A percentile compares a stretch with the other conserved stretches of the same genome.
Conservation (phyloP, 2,113 vertebrate species). For the Falcunculus frontatus region DNA sequence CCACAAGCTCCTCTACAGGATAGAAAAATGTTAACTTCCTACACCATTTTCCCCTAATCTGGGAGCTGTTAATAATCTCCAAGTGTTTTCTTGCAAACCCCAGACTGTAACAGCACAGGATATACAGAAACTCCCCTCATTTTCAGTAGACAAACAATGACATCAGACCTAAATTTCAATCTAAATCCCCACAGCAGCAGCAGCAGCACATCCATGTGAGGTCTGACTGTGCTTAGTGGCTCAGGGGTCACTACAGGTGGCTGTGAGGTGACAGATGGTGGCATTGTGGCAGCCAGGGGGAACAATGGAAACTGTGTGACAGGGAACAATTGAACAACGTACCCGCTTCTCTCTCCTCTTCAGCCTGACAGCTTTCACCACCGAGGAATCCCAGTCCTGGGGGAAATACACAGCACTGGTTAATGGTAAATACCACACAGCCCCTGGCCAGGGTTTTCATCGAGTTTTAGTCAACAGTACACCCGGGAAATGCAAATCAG, state of each 20-base stretch:
- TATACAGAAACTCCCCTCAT: neutral
- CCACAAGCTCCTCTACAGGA: neutral
- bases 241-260: neutral
- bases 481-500: neutral
- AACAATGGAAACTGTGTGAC: neutral
- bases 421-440: neutral
- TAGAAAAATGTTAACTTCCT: neutral
- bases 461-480: neutral
- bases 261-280: neutral
- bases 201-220: neutral
- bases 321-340: constrained; percentile 48
- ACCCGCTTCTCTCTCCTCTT: constrained; percentile 95
- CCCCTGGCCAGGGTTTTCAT: neutral
- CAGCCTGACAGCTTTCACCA: constrained; percentile 82
- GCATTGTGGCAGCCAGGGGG: neutral
- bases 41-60: neutral
- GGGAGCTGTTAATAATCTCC: neutral
- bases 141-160: neutral
- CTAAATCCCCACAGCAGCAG: neutral
- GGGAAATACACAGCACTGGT: neutral
- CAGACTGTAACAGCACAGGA: neutral
- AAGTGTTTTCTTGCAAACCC: neutral
- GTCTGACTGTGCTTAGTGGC: neutral
- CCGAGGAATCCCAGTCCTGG: constrained; percentile 95
- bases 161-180: neutral